Base-by-base conservation (phyloP, 92 coral and sea anemone genomes). In the Porites cylindrica region DNA sequence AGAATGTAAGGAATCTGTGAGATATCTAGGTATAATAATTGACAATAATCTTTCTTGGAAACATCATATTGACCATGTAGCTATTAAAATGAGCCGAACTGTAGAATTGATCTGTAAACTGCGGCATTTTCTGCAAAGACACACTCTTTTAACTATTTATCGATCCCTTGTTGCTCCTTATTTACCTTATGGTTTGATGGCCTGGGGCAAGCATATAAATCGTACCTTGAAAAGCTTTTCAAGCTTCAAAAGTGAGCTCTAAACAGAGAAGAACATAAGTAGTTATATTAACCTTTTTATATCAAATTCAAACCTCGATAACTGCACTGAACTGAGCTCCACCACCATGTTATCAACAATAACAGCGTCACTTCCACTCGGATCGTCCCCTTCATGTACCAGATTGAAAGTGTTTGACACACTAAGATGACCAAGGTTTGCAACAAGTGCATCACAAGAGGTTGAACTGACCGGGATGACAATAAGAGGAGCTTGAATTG, bases 401-500 rank as follows among this genome's bases (percentile, higher is more conserved):
- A 96, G 88, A 9, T 63, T 93, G 90, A 96, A 96, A 17, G 84
- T 61, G 79, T 96, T 96, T 52, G 98, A 87, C 66, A 96, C 92
- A 21, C 88, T 86, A 13, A 96, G 96, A 67, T 75, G 95, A 51
- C 99, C 99, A 19, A 96, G 94, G 79, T 93, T 93, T 19, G 99
- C 98, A 5, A 96, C 96, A 11, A 96, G 75, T 23, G 96, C 97
- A 82, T 92, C 93, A 63, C 64, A 82, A 43, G 99, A 96, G 18
- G 86, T 88, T 51, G 98, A 95, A 70, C 94, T 88, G 76, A 95
- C 96, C 20, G 99, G 99, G 43, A 96, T 91, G 80, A 96, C 87
- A 51, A 96, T 90, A 65, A 93, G 85, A 1, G 99, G 99, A 2
- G 99, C 99, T 61, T 95, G 95, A 81, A 96, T 95, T 51, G 99